These are phyloP conservation scores for Aphyosemion australe DNA, from an alignment of 2,113 vertebrate genomes.

Conservation along the genomic window DNA sequence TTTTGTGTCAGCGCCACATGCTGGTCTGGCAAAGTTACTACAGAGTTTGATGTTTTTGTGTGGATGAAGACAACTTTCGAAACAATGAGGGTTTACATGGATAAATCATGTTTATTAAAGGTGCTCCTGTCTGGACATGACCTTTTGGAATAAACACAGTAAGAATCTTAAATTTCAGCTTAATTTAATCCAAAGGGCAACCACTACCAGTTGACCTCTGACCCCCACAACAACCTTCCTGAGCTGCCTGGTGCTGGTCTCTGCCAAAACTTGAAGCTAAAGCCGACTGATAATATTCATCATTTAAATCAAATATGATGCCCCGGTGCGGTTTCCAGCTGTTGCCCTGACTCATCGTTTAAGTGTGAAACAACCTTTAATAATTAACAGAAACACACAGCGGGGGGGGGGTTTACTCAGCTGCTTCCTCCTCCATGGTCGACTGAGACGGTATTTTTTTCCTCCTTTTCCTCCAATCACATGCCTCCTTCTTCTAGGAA, in stretches of 20 bases:
- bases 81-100: no score
- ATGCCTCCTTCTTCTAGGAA: constrained; percentile 62
- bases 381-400: neutral
- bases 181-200: no score
- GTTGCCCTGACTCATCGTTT: neutral
- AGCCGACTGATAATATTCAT: neutral
- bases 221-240: constrained; percentile 15
- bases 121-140: no score
- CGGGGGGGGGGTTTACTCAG: constrained; percentile 4
- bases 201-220: constrained; percentile 29
- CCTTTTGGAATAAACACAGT: no score
- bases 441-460: constrained; percentile 45
- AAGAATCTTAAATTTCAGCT: no score
- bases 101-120: no score
- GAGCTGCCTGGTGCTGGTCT: neutral
- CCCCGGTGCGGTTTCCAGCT: neutral
- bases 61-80: no score
- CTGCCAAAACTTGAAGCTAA: neutral
- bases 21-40: no score
- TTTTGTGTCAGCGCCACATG: no score
- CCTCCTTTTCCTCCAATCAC: constrained; percentile 57
- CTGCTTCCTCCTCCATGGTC: constrained; percentile 34
- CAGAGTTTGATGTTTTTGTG: no score
- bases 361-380: constrained; percentile 7
- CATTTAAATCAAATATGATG: neutral